Evolutionary conservation across 2,113 vertebrate genomes (phyloP).

Genomic region (Psophia crepitans): DNA sequence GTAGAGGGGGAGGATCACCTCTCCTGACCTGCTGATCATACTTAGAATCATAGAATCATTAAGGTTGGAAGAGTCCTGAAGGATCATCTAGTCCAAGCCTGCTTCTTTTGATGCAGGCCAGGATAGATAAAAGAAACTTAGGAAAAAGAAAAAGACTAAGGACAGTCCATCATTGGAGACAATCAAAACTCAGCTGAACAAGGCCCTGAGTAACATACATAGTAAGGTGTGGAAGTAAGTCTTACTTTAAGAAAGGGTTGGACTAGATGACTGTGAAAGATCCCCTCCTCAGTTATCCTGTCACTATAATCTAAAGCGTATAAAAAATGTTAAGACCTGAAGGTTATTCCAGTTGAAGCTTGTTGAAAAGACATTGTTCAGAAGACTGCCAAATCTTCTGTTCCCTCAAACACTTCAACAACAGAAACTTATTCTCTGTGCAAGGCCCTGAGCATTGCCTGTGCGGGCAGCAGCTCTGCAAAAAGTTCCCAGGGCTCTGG

Average conservation of each 20-base stretch:
- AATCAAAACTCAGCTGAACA: not conserved
- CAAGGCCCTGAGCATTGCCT: not conserved
- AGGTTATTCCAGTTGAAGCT: not conserved
- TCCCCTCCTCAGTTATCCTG: not conserved
- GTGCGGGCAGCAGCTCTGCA: not conserved
- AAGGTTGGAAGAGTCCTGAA: too few relatives aligned
- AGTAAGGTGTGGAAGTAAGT: not conserved
- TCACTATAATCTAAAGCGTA: not conserved
- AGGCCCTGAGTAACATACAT: not conserved
- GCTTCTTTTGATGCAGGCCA: not conserved
- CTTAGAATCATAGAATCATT: too few relatives aligned
- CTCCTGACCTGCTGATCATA: rapidly evolving
- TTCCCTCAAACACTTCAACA: not conserved
- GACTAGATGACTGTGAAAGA: not conserved
- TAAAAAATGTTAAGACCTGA: not conserved
- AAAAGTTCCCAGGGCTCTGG: not conserved
- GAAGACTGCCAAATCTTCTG: not conserved
- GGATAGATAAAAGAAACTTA: not conserved
- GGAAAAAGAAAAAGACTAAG: not conserved
- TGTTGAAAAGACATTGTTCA: not conserved
- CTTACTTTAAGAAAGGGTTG: not conserved
- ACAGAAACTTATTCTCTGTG: not conserved
- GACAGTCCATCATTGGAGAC: not conserved
- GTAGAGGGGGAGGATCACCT: not conserved
- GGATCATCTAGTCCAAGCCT: too few relatives aligned